phyloP scores from a whole-genome alignment of 2,797 vertebrate genomes.

The Moxostoma hubbsi region DNA sequence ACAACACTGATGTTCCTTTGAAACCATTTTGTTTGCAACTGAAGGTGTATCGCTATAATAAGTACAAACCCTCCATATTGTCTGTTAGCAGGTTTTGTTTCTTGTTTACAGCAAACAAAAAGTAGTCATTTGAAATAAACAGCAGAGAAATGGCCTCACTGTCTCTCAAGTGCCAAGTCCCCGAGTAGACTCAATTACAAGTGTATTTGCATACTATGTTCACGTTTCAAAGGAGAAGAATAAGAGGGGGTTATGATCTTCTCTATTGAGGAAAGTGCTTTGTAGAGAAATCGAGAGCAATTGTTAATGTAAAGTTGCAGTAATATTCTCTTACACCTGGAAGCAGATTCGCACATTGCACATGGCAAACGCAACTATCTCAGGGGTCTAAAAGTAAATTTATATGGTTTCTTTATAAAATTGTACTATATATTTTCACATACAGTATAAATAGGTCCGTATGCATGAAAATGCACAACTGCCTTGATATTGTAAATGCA shows the following conservation, averaged over 20 bases:
- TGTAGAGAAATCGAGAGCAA: constrained; percentile 58
- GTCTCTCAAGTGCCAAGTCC: constrained; percentile 40
- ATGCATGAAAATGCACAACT: no score
- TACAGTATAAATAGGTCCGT: no score
- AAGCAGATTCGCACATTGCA: constrained; percentile 39
- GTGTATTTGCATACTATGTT: constrained; percentile 71
- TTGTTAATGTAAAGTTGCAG: constrained; percentile 54
- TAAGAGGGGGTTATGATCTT: constrained; percentile 61
- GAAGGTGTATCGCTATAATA: constrained; percentile 16
- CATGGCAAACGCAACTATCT: constrained; percentile 35
- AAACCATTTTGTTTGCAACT: constrained; percentile 20
- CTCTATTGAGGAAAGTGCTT: constrained; percentile 54
- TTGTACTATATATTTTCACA: no score
- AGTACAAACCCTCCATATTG: background rate
- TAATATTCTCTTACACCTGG: constrained; percentile 63
- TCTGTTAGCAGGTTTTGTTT: constrained; percentile 26
- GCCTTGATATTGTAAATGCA: no score
- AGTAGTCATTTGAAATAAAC: constrained; percentile 31
- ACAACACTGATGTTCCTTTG: background rate
- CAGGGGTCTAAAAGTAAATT: constrained; percentile 34
- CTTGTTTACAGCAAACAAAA: constrained; percentile 29
- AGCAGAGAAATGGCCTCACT: constrained; percentile 14
- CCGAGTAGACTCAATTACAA: constrained; percentile 64
- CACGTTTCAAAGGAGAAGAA: constrained; percentile 59
- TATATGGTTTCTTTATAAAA: background rate